Evolutionary conservation across 2,113 vertebrate genomes (phyloP).

Genomic region (Gulo gulo): DNA sequence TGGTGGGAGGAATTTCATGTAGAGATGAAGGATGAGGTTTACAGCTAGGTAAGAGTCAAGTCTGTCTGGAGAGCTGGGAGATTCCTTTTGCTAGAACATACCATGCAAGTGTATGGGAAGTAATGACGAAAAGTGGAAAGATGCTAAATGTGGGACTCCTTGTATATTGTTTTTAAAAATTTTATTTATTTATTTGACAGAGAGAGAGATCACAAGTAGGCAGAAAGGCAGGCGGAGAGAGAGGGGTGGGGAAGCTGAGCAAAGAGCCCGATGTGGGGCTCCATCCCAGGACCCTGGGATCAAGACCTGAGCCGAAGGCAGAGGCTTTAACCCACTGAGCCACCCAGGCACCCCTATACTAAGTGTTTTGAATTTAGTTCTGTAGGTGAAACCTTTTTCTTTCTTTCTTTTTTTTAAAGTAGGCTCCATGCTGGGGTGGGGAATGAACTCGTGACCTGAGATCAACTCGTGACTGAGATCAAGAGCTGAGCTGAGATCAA

Average conservation of each 20-base stretch:
- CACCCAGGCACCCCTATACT: not conserved
- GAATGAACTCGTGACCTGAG: not conserved
- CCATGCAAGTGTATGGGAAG: not conserved
- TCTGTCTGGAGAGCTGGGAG: not conserved
- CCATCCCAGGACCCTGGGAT: too few relatives aligned
- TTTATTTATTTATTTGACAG: too few relatives aligned
- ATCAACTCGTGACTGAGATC: not conserved
- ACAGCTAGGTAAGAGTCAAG: not conserved
- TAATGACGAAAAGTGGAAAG: not conserved
- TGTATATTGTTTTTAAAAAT: not conserved
- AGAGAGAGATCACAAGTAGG: too few relatives aligned
- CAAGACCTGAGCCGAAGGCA: too few relatives aligned
- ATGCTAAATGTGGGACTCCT: not conserved
- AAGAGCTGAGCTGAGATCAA: not conserved
- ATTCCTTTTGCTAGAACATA: not conserved
- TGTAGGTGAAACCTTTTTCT: not conserved
- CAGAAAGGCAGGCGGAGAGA: too few relatives aligned
- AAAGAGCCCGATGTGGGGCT: too few relatives aligned
- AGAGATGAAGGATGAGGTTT: not conserved
- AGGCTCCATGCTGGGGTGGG: not conserved
- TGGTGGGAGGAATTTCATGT: not conserved
- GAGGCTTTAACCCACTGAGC: too few relatives aligned
- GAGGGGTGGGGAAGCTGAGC: too few relatives aligned
- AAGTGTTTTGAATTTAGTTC: not conserved
- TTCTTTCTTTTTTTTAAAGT: not conserved